phyloP scores from a whole-genome alignment of 2,888 invertebrate genomes.

The Linnaemya vulpina region DNA sequence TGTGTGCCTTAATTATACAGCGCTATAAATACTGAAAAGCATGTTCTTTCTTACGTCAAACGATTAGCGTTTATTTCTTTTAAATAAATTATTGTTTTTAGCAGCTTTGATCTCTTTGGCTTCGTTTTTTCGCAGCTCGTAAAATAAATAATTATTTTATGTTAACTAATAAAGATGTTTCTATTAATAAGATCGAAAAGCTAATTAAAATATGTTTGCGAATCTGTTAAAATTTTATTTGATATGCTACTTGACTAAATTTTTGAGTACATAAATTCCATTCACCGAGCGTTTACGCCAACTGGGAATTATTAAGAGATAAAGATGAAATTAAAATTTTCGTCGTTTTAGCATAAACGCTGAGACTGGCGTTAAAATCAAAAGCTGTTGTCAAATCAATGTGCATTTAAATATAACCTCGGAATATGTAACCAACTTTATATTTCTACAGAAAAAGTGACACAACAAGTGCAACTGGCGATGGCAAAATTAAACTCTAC shows the following conservation, averaged over 20 bases:
- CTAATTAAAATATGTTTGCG: neutral
- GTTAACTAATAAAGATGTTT: neutral
- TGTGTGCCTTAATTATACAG: slow-evolving; percentile 15
- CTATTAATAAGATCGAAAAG: neutral
- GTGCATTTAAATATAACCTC: no score
- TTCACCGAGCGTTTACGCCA: neutral
- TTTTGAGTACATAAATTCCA: neutral
- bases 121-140: neutral
- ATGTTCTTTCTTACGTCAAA: neutral
- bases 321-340: no score
- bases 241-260: neutral
- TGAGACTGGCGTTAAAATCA: no score
- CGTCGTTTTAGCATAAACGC: no score
- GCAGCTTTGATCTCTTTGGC: neutral
- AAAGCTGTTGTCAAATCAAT: no score
- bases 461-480: no score
- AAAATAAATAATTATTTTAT: neutral
- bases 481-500: no score
- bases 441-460: no score
- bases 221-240: neutral
- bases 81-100: neutral
- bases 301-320: neutral
- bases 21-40: neutral
- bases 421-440: no score
- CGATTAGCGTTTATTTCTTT: neutral